Percentiles rank a stretch among this genome's conserved stretches.
Conservation (phyloP, 2,888 invertebrate species). For the Hydrotaea diabolus region DNA sequence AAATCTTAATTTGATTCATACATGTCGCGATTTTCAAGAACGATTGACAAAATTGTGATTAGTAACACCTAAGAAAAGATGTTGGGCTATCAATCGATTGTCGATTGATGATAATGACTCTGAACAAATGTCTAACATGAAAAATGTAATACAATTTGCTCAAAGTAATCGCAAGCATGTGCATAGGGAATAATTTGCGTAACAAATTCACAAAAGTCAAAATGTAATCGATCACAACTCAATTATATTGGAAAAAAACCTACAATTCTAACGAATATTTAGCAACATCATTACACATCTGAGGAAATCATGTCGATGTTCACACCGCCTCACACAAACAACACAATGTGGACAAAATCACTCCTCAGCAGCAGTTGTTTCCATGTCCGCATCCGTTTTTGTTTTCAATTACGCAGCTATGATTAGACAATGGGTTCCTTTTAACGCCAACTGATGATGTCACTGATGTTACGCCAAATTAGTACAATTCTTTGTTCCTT, state of each 20-base stretch:
- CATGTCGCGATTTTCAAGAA: no score
- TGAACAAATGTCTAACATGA: not conserved
- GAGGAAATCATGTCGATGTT: not conserved
- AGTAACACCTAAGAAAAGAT: not conserved
- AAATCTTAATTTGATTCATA: no score
- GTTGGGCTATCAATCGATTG: not conserved
- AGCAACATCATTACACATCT: slow-evolving; percentile 57
- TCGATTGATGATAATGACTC: not conserved
- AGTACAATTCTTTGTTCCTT: slow-evolving; percentile 73
- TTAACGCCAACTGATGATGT: slow-evolving; percentile 66
- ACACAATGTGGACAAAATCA: not conserved
- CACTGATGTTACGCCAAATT: slow-evolving; percentile 76
- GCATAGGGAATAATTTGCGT: slow-evolving; percentile 43
- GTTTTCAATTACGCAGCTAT: slow-evolving; percentile 38
- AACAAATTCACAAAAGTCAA: slow-evolving; percentile 71
- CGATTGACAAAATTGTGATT: no score
- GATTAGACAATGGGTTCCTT: slow-evolving; percentile 49
- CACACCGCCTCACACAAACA: not conserved
- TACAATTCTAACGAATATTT: slow-evolving; percentile 27
- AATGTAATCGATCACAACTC: slow-evolving; percentile 80
- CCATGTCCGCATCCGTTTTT: not conserved
- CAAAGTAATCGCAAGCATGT: not conserved
- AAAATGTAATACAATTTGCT: not conserved
- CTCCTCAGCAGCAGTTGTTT: slow-evolving; percentile 47
- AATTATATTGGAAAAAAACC: slow-evolving; percentile 67